Conservation (phyloP, 2,888 invertebrate genomes). For the Subacronicta megacephala region DNA sequence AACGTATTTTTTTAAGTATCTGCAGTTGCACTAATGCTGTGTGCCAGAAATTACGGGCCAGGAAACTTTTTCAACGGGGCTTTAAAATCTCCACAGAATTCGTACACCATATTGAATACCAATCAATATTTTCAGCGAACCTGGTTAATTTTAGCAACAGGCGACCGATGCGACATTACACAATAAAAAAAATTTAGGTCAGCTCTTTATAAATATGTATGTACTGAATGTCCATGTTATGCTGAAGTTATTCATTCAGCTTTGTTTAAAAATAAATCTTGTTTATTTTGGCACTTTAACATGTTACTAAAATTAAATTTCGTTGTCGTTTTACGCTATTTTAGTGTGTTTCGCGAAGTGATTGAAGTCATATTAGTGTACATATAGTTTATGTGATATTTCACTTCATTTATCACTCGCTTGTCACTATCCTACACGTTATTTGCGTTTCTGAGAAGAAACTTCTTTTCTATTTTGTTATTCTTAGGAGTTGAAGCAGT, state of each 20-base stretch:
- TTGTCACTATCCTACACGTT: constrained; percentile 21
- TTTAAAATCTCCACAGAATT: neutral
- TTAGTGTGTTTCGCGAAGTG: constrained; percentile 30
- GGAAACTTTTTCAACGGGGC: too few species aligned
- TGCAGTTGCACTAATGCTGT: too few species aligned
- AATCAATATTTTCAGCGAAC: constrained; percentile 5
- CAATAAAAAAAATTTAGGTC: constrained; percentile 40
- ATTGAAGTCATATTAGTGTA: constrained; percentile 33
- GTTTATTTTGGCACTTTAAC: constrained; percentile 61
- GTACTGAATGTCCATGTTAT: constrained; percentile 38
- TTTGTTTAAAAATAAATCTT: constrained; percentile 55
- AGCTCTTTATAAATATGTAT: constrained; percentile 25
- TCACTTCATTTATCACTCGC: constrained; percentile 35
- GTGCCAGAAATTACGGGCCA: too few species aligned
- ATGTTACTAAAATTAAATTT: constrained; percentile 42
- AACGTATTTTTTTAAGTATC: too few species aligned
- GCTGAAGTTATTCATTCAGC: constrained; percentile 40
- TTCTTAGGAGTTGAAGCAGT: neutral
- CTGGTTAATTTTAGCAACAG: constrained; percentile 11
- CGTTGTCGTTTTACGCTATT: constrained; percentile 46
- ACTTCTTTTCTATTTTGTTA: constrained; percentile 5
- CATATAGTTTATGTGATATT: constrained; percentile 16
- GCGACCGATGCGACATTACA: constrained; percentile 18
- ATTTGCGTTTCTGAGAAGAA: constrained; percentile 31
- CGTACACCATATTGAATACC: neutral